Percentiles rank a stretch among this genome's conserved stretches.
phyloP scores from a whole-genome alignment of 2,888 invertebrate species.

The Melanargia galathea region DNA sequence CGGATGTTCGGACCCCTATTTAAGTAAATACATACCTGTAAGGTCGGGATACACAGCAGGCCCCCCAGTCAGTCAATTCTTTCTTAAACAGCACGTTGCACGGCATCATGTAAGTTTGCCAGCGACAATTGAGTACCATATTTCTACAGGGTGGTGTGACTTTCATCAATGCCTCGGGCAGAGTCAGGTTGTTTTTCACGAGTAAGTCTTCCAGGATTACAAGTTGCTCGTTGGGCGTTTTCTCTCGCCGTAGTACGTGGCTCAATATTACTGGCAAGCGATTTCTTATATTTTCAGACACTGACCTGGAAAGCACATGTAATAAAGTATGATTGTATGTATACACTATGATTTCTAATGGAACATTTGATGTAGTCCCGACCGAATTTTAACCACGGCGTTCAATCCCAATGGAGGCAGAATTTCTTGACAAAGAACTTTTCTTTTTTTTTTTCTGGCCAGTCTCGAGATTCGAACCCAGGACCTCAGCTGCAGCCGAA shows the following conservation, averaged over 20 bases:
- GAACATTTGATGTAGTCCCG: too few relatives aligned
- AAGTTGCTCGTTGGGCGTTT: constrained; percentile 46
- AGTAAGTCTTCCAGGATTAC: constrained; percentile 52
- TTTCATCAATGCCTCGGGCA: constrained; percentile 51
- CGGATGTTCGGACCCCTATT: too few relatives aligned
- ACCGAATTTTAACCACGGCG: too few relatives aligned
- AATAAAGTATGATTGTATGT: neutral
- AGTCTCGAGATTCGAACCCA: too few relatives aligned
- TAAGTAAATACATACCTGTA: constrained; percentile 53
- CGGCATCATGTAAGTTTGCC: constrained; percentile 50
- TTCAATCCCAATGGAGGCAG: too few relatives aligned
- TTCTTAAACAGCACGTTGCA: constrained; percentile 57
- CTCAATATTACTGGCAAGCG: constrained; percentile 48
- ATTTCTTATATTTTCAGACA: constrained; percentile 38
- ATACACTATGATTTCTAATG: too few relatives aligned
- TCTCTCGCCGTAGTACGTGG: constrained; percentile 50
- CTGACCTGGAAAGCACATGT: constrained; percentile 47
- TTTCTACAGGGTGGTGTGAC: constrained; percentile 53
- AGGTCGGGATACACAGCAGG: constrained; percentile 62
- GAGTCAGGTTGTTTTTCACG: constrained; percentile 46
- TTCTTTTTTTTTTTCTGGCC: too few relatives aligned
- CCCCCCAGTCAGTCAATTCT: constrained; percentile 56
- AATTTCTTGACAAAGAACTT: too few relatives aligned
- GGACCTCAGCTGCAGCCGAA: too few relatives aligned
- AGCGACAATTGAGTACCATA: constrained; percentile 55